phyloP scores from a whole-genome alignment of 2,113 vertebrate species.

The Eretmochelys imbricata region DNA sequence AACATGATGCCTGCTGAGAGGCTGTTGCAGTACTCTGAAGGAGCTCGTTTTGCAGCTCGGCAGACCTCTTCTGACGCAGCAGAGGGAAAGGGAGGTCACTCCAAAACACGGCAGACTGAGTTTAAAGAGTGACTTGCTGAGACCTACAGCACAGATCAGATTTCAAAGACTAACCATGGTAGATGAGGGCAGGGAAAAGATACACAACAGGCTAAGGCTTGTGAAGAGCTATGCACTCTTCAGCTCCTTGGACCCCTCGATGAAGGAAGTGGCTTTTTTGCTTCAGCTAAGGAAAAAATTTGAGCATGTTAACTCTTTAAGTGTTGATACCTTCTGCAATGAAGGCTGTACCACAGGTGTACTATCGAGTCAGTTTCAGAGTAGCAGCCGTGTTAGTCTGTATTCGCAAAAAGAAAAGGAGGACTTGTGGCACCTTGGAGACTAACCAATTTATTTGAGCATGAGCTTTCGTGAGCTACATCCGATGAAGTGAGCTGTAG shows the following conservation, averaged over 20 bases:
- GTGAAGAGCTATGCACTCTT: background rate
- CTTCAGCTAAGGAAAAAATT: background rate
- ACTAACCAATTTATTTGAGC: too few species aligned
- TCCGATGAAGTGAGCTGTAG: too few species aligned
- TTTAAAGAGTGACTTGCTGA: background rate
- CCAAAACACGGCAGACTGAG: background rate
- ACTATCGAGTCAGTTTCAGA: background rate
- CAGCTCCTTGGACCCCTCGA: fast-evolving
- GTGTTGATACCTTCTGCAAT: fast-evolving
- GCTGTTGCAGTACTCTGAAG: background rate
- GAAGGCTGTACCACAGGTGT: background rate
- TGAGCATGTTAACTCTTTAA: background rate
- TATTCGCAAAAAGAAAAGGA: too few species aligned
- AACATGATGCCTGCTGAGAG: background rate
- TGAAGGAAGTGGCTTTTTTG: background rate
- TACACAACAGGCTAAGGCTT: background rate
- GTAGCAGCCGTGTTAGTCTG: too few species aligned
- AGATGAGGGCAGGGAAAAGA: background rate
- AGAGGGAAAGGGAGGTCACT: background rate
- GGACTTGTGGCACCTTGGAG: too few species aligned
- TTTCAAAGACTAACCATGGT: background rate
- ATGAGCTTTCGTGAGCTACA: too few species aligned
- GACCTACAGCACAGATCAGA: background rate
- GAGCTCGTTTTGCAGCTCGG: background rate
- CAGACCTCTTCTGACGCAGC: fast-evolving